phyloP scores from a whole-genome alignment of 2,113 vertebrate genomes.

The Colistium nudipinnis region DNA sequence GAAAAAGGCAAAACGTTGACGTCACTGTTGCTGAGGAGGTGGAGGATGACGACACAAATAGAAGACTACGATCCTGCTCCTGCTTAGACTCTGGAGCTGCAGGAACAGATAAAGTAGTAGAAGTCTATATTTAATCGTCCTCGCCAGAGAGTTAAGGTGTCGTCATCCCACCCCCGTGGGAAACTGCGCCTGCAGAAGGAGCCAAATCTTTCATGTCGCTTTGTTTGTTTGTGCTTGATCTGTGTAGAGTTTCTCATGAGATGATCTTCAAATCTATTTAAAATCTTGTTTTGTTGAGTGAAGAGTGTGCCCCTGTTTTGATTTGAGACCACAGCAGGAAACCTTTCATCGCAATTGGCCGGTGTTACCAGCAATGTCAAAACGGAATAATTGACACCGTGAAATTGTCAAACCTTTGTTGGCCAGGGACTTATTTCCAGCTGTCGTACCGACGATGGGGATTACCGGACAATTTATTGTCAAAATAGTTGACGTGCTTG shows the following conservation, averaged over 20 bases:
- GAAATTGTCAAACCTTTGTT: slow-evolving; percentile 53
- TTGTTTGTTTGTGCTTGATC: slow-evolving; percentile 13
- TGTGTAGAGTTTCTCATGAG: slow-evolving; percentile 9
- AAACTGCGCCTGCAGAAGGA: slow-evolving; percentile 44
- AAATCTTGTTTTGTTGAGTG: slow-evolving; percentile 13
- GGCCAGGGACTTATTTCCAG: slow-evolving; percentile 28
- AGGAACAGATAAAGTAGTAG: slow-evolving; percentile 51
- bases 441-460: slow-evolving; percentile 33
- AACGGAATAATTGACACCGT: slow-evolving; percentile 63
- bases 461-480: slow-evolving; percentile 1
- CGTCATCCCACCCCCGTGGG: slow-evolving; percentile 37
- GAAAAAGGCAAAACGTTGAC: slow-evolving; percentile 14
- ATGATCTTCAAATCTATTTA: slow-evolving; percentile 5
- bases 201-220: slow-evolving; percentile 35
- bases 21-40: slow-evolving; percentile 19
- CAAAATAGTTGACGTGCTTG: not conserved
- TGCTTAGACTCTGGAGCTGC: slow-evolving; percentile 18
- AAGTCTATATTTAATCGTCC: slow-evolving; percentile 71
- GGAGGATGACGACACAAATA: slow-evolving; percentile 26
- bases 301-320: slow-evolving; percentile 13
- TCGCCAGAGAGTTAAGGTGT: slow-evolving; percentile 57
- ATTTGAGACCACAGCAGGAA: slow-evolving; percentile 14
- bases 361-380: slow-evolving; percentile 49
- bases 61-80: slow-evolving; percentile 26
- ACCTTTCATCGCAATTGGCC: slow-evolving; percentile 26